These are phyloP conservation scores for Corydoras maculifer DNA, from an alignment of 2,113 vertebrate species.

Conservation along the genomic window DNA sequence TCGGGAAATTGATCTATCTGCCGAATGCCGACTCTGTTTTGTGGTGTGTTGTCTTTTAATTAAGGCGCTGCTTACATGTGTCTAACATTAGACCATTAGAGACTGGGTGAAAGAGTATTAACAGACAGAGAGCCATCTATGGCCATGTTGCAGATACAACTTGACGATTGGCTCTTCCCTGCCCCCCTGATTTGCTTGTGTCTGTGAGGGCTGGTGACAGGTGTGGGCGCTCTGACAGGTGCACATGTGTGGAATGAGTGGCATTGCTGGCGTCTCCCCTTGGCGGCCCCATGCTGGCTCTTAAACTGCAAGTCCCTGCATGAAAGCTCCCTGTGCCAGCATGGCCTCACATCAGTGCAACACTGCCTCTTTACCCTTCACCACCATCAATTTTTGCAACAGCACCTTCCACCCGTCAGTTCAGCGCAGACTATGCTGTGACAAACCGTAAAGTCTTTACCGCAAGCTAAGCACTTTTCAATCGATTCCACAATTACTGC, in stretches of 20 bases:
- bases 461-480: neutral
- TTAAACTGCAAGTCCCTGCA: constrained; percentile 63
- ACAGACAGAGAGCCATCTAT: constrained; percentile 60
- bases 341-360: constrained; percentile 63
- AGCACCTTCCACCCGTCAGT: constrained; percentile 9
- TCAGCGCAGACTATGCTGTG: constrained; percentile 6
- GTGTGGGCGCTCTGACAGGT: constrained; percentile 70
- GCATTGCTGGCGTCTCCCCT: constrained; percentile 57
- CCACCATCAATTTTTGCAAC: constrained; percentile 20
- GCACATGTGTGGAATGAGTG: constrained; percentile 65
- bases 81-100: constrained; percentile 12
- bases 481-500: too few relatives aligned
- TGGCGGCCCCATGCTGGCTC: constrained; percentile 55
- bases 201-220: constrained; percentile 63
- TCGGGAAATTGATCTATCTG: constrained; percentile 40
- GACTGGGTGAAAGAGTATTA: neutral
- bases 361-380: constrained; percentile 47
- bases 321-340: constrained; percentile 57
- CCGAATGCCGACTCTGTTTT: constrained; percentile 13
- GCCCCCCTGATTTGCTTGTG: constrained; percentile 27
- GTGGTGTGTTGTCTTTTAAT: constrained; percentile 5
- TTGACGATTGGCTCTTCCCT: constrained; percentile 57
- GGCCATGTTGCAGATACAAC: constrained; percentile 53
- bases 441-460: neutral
- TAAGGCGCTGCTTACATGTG: neutral